phyloP scores from a whole-genome alignment of 37 sponge, comb jelly and placozoan genomes.

The Tethya wilhelma region DNA sequence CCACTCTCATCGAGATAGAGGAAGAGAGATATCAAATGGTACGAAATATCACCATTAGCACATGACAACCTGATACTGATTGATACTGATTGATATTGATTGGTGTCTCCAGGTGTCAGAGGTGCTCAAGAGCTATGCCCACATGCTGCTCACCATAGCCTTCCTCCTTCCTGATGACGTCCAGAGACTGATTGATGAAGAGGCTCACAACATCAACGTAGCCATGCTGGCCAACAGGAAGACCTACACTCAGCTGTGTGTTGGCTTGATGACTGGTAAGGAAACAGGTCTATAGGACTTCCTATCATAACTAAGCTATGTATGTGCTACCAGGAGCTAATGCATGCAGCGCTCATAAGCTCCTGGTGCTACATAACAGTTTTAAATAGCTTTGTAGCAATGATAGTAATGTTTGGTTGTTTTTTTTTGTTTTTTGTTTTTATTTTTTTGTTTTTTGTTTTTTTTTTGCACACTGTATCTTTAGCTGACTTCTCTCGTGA shows the following conservation, averaged over 20 bases:
- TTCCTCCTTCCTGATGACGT: conserved; percentile 54
- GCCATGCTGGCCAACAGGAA: conserved; percentile 58
- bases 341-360: neutral
- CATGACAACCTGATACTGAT: neutral
- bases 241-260: conserved; percentile 31
- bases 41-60: neutral
- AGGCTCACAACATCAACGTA: conserved; percentile 52
- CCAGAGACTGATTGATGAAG: conserved; percentile 47
- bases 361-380: conserved; percentile 13
- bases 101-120: conserved; percentile 24
- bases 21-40: conserved; percentile 20
- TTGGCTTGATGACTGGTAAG: conserved; percentile 53
- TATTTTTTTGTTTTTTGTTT: no score
- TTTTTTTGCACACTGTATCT: no score
- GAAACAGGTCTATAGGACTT: no score
- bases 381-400: no score
- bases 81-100: neutral
- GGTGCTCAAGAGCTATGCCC: conserved; percentile 21
- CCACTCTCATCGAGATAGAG: conserved; percentile 7
- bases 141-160: conserved; percentile 27
- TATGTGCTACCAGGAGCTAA: neutral
- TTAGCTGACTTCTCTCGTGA: conserved; percentile 35
- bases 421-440: no score
- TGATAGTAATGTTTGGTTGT: no score
- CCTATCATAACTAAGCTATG: no score